phyloP scores from a whole-genome alignment of 2,888 invertebrate genomes.

The Holacanthella duospinosa region DNA sequence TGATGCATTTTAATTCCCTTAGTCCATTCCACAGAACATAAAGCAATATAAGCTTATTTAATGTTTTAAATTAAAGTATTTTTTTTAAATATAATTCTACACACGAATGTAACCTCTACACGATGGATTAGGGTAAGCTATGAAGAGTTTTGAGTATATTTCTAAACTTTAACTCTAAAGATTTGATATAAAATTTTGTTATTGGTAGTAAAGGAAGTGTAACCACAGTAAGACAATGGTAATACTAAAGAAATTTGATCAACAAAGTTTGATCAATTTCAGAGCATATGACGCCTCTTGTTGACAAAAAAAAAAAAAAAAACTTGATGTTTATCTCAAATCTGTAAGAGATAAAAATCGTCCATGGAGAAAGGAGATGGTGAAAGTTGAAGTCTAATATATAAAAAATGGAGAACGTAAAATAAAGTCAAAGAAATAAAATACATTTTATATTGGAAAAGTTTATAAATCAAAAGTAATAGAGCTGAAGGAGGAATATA shows the following conservation, averaged over 20 bases:
- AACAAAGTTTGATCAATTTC: background rate
- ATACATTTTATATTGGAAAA: conserved; percentile 6
- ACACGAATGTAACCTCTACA: too few species aligned
- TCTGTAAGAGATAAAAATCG: background rate
- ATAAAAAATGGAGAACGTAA: background rate
- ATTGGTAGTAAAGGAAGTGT: too few species aligned
- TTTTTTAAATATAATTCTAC: too few species aligned
- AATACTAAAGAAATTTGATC: background rate
- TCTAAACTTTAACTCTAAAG: too few species aligned
- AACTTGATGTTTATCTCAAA: background rate
- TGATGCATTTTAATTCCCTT: too few species aligned
- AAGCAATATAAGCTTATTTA: too few species aligned
- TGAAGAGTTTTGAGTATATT: too few species aligned
- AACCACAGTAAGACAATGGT: background rate
- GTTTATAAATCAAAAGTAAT: conserved; percentile 3
- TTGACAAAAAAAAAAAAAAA: background rate
- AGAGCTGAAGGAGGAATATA: background rate
- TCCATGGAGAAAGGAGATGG: too few species aligned
- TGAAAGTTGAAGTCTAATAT: background rate
- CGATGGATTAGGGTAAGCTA: too few species aligned
- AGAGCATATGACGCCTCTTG: background rate
- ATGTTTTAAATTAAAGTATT: too few species aligned
- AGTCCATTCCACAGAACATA: too few species aligned
- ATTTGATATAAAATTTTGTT: too few species aligned
- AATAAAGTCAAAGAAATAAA: conserved; percentile 1